Percentiles rank a stretch among this genome's conserved stretches.
These are phyloP conservation scores for Xylocampa areola DNA, from an alignment of 2,888 invertebrate species.

Conservation along the genomic window DNA sequence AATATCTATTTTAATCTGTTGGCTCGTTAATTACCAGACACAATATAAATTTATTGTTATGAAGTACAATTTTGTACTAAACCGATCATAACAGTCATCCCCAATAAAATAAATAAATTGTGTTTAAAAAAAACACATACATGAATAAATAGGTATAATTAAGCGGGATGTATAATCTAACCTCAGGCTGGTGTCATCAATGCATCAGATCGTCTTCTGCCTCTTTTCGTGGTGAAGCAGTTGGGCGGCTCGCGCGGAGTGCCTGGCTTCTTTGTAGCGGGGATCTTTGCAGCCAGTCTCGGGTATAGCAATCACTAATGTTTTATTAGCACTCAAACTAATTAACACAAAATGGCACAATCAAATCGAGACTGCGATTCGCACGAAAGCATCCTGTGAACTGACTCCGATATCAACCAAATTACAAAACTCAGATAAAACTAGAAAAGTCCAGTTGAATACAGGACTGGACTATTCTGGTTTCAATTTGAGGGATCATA, in stretches of 20 bases:
- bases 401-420: constrained; percentile 68
- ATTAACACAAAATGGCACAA: constrained; percentile 13
- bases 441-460: constrained; percentile 80
- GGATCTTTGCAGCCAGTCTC: constrained; percentile 98
- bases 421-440: constrained; percentile 68
- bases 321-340: constrained; percentile 3
- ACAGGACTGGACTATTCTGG: constrained; percentile 62
- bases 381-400: constrained; percentile 63
- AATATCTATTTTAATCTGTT: too few species aligned
- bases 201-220: constrained; percentile 95
- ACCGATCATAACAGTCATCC: too few species aligned
- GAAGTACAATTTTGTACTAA: too few species aligned
- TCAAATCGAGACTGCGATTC: constrained; percentile 50
- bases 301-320: constrained; percentile 90
- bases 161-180: constrained; percentile 20
- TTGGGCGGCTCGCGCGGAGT: constrained; percentile 94
- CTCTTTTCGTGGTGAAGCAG: constrained; percentile 96
- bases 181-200: constrained; percentile 90
- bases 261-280: constrained; percentile 98
- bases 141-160: neutral
- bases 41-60: too few species aligned
- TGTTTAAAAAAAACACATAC: neutral
- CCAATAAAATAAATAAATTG: too few species aligned
- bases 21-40: too few species aligned
- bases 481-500: constrained; percentile 73